Conservation (phyloP, 2,113 vertebrate species). For the Oplegnathus fasciatus region DNA sequence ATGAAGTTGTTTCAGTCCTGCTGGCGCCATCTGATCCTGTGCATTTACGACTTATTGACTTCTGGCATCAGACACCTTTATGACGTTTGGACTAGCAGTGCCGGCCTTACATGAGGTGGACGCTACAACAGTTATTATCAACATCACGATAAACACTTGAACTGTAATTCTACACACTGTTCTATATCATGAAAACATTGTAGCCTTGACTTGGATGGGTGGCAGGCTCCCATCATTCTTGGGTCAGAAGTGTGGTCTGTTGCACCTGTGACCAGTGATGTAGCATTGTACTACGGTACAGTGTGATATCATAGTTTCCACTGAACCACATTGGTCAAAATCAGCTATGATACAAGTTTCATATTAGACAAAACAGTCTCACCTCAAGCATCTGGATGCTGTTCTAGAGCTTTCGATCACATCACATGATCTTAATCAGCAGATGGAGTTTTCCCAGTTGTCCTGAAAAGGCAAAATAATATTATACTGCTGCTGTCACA, state of each 20-base stretch:
- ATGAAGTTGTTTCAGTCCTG: neutral
- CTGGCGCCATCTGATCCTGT: neutral
- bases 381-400: neutral
- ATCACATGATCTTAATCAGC: neutral
- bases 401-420: neutral
- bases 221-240: neutral
- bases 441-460: neutral
- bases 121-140: no score
- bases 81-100: neutral
- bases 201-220: neutral
- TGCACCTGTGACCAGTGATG: neutral
- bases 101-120: no score
- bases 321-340: neutral
- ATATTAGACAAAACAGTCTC: neutral
- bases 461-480: slow-evolving; percentile 1
- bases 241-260: neutral
- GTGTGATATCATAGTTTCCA: neutral
- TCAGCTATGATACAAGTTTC: neutral
- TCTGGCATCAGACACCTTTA: neutral
- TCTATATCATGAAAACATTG: no score
- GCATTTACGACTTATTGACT: neutral
- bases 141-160: no score
- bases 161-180: no score
- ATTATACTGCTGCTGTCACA: neutral
- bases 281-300: neutral